Evolutionary conservation across 1,140 invertebrate species (phyloP).

Genomic region (Melipona quadrifasciata): DNA sequence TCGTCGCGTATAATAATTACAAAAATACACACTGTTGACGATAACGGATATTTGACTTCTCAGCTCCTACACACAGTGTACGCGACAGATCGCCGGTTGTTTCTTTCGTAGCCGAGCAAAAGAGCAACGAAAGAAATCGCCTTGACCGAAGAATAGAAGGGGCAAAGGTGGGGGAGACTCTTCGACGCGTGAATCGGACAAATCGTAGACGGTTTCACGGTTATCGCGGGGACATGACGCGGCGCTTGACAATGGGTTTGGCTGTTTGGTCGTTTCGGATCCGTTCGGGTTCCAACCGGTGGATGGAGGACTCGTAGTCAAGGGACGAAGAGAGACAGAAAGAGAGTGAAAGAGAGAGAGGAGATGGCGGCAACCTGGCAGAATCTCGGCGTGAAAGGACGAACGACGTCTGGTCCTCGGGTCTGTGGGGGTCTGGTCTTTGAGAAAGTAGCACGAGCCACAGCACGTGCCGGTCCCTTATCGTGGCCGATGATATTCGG

Average conservation of each 20-base stretch:
- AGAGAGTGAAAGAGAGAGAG: conserved; percentile 52
- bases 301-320: not conserved
- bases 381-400: not conserved
- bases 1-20: too few relatives aligned
- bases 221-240: conserved; percentile 70
- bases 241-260: conserved; percentile 69
- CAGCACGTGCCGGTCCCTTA: conserved; percentile 68
- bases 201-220: conserved; percentile 71
- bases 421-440: conserved; percentile 52
- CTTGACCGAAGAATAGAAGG: conserved; percentile 35
- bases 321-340: conserved; percentile 22
- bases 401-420: conserved; percentile 27
- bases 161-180: not conserved
- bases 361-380: not conserved
- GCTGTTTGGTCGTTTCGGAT: conserved; percentile 68
- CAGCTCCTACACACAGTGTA: too few relatives aligned
- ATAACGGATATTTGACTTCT: too few relatives aligned
- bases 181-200: conserved; percentile 49
- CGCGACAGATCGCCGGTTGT: too few relatives aligned
- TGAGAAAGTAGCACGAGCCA: conserved; percentile 57
- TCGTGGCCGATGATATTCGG: conserved; percentile 72
- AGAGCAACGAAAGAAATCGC: not conserved
- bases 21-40: too few relatives aligned
- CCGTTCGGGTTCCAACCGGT: conserved; percentile 7
- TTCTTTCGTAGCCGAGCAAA: too few relatives aligned